phyloP scores from a whole-genome alignment of 1,140 invertebrate genomes.

The Drosophila lini region DNA sequence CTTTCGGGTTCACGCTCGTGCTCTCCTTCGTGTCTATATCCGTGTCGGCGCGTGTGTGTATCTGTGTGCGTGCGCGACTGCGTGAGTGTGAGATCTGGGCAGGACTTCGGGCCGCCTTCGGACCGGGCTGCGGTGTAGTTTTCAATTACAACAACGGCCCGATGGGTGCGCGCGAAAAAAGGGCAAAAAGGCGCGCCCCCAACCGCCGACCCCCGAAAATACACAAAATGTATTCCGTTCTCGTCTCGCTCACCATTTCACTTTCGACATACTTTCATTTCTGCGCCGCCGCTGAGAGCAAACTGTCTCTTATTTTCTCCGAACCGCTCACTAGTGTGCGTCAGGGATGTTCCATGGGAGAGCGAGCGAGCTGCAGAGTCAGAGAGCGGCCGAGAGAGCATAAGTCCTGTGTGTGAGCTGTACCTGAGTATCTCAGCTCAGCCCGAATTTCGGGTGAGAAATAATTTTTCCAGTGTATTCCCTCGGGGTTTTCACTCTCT shows the following conservation, averaged over 20 bases:
- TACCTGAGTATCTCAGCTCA: not conserved
- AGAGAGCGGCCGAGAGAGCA: not conserved
- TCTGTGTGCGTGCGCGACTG: slow-evolving; percentile 34
- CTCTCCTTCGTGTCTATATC: slow-evolving; percentile 22
- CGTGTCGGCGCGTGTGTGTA: slow-evolving; percentile 12
- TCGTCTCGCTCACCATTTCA: slow-evolving; percentile 42
- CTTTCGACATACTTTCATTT: slow-evolving; percentile 19
- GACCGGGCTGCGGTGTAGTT: slow-evolving; percentile 56
- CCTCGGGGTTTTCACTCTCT: slow-evolving; percentile 1
- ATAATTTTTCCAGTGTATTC: slow-evolving; percentile 17
- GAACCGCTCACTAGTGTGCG: not conserved
- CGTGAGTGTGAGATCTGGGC: slow-evolving; percentile 43
- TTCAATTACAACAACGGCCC: slow-evolving; percentile 64
- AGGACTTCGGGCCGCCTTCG: slow-evolving; percentile 52
- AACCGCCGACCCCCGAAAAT: slow-evolving; percentile 57
- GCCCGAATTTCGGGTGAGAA: not conserved
- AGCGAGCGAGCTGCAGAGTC: not conserved
- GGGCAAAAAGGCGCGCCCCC: slow-evolving; percentile 65
- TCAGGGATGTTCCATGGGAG: slow-evolving; percentile 15
- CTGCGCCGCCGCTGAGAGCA: slow-evolving; percentile 36
- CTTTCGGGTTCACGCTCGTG: slow-evolving; percentile 25
- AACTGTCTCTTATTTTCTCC: slow-evolving; percentile 24
- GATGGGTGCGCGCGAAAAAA: slow-evolving; percentile 65
- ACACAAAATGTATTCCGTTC: slow-evolving; percentile 70
- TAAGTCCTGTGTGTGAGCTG: slow-evolving; percentile 10